Conservation (phyloP, 2,888 invertebrate species). For the Acrobasis suavella region DNA sequence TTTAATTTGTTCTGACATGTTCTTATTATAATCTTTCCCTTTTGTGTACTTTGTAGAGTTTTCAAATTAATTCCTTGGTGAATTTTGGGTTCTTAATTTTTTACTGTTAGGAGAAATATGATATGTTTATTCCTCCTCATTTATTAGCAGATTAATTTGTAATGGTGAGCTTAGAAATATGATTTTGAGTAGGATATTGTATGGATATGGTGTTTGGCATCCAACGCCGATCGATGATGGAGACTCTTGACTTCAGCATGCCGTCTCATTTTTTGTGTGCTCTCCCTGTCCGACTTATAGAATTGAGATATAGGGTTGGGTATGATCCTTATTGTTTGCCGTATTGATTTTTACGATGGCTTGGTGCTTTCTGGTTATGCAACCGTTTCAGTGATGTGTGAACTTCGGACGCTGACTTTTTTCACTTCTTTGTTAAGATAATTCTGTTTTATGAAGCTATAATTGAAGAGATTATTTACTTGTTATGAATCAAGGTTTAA, state of each 20-base stretch:
- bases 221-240: slow-evolving; percentile 70
- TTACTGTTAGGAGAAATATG: slow-evolving; percentile 51
- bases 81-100: slow-evolving; percentile 29
- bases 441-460: not conserved
- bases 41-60: slow-evolving; percentile 36
- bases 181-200: slow-evolving; percentile 36
- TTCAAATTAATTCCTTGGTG: slow-evolving; percentile 28
- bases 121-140: slow-evolving; percentile 44
- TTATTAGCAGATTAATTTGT: slow-evolving; percentile 45
- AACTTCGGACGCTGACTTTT: slow-evolving; percentile 28
- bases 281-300: slow-evolving; percentile 63
- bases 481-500: too few relatives aligned
- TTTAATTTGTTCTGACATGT: slow-evolving; percentile 80
- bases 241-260: slow-evolving; percentile 75
- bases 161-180: slow-evolving; percentile 36
- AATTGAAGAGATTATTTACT: too few relatives aligned
- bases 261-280: slow-evolving; percentile 63
- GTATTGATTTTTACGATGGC: slow-evolving; percentile 73
- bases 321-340: slow-evolving; percentile 70
- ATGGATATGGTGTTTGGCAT: slow-evolving; percentile 41
- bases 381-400: slow-evolving; percentile 36
- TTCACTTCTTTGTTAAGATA: slow-evolving; percentile 20
- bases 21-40: slow-evolving; percentile 58
- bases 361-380: slow-evolving; percentile 47
- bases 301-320: slow-evolving; percentile 56